Evolutionary conservation across 2,113 vertebrate genomes (phyloP).

Genomic region (Hiodon tergisus): DNA sequence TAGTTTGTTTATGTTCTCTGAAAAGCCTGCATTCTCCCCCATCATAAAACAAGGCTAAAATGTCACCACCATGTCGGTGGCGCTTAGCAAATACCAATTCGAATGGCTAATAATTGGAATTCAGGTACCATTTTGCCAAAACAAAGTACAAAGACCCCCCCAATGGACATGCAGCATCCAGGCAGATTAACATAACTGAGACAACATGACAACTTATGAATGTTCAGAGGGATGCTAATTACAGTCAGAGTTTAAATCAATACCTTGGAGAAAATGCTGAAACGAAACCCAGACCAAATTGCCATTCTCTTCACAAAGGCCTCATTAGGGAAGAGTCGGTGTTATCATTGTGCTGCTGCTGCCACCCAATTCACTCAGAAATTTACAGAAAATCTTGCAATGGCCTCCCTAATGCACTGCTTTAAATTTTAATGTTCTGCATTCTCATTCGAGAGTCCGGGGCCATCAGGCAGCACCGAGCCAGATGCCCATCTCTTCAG

Average conservation of each 20-base stretch:
- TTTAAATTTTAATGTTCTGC: constrained; percentile 37
- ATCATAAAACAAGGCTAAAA: constrained; percentile 25
- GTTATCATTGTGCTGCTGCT: constrained; percentile 10
- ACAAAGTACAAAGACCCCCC: constrained; percentile 35
- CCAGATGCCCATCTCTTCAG: constrained; percentile 37
- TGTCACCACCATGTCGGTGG: constrained; percentile 7
- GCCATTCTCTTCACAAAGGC: constrained; percentile 33
- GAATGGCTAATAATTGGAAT: constrained; percentile 42
- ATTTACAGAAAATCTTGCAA: constrained; percentile 28
- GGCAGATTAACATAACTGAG: constrained; percentile 48
- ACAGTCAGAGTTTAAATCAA: constrained; percentile 47
- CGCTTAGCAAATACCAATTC: constrained; percentile 13
- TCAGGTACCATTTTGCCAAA: constrained; percentile 36
- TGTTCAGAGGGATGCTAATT: constrained; percentile 46
- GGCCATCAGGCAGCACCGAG: constrained; percentile 22
- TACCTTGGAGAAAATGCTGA: constrained; percentile 42
- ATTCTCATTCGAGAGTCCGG: constrained; percentile 30
- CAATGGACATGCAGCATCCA: constrained; percentile 32
- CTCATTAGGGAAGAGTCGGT: constrained; percentile 27
- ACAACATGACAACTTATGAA: constrained; percentile 41
- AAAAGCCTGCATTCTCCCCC: constrained; percentile 28
- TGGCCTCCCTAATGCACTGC: constrained; percentile 29
- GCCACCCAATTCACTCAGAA: constrained; percentile 22
- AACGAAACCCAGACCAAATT: constrained; percentile 40
- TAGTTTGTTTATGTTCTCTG: constrained; percentile 33